Conservation (phyloP, 2,113 vertebrate genomes). For the Emydura subglobosa region DNA sequence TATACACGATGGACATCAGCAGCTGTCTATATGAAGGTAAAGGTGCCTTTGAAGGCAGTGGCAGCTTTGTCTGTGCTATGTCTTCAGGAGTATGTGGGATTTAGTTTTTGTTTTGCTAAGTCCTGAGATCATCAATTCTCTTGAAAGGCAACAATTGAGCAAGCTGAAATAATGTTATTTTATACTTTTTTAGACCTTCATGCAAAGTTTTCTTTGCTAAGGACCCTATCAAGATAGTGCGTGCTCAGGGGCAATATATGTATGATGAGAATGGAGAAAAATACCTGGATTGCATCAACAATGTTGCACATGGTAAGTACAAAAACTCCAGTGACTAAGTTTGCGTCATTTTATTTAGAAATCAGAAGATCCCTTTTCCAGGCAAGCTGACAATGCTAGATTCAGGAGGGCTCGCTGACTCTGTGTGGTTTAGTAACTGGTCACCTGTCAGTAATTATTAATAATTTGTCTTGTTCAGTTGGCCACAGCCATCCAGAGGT, state of each 20-base stretch:
- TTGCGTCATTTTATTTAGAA: background rate
- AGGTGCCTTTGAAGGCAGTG: background rate
- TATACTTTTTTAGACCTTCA: constrained; percentile 85
- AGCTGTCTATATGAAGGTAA: background rate
- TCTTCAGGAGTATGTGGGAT: background rate
- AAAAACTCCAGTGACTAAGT: background rate
- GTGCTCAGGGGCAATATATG: constrained; percentile 93
- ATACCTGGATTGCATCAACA: constrained; percentile 98
- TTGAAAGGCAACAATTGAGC: background rate
- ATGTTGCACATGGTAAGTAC: constrained; percentile 93
- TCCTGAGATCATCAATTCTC: background rate
- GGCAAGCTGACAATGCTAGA: background rate
- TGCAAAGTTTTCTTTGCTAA: constrained; percentile 96
- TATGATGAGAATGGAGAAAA: constrained; percentile 89
- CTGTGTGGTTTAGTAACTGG: background rate
- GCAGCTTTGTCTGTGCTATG: background rate
- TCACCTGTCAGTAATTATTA: background rate
- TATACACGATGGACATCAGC: background rate
- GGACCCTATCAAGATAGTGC: constrained; percentile 95
- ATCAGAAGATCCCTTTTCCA: background rate
- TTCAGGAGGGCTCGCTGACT: background rate
- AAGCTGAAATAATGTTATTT: background rate
- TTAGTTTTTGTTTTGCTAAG: background rate
- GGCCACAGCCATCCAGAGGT: constrained; percentile 96
- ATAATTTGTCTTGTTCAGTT: constrained; percentile 78